These are phyloP conservation scores for Corticium candelabrum DNA, from an alignment of 37 sponge, comb jelly and placozoan species.

Conservation along the genomic window DNA sequence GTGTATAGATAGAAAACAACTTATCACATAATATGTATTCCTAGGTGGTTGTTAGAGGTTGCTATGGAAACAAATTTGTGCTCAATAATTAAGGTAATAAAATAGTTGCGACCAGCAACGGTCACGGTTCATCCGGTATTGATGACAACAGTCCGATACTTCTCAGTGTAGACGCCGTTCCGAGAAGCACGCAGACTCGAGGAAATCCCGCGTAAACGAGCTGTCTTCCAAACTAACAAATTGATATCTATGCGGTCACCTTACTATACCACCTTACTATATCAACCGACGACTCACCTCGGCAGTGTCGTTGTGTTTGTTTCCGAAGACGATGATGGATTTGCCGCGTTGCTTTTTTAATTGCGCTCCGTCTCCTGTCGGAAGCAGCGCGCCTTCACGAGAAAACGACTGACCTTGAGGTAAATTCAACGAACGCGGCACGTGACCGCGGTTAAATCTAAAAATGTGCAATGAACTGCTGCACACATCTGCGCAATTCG, in stretches of 20 bases:
- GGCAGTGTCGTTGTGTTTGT: slow-evolving; percentile 29
- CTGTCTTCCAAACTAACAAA: slow-evolving; percentile 76
- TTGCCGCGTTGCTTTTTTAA: slow-evolving; percentile 21
- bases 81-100: too few relatives aligned
- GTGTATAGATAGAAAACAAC: too few relatives aligned
- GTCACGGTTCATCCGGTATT: slow-evolving; percentile 32
- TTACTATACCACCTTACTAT: too few relatives aligned
- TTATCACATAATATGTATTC: too few relatives aligned
- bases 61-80: too few relatives aligned
- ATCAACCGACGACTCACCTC: too few relatives aligned
- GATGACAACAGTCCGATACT: slow-evolving; percentile 47
- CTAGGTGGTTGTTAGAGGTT: too few relatives aligned
- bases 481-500: too few relatives aligned
- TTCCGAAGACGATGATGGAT: slow-evolving; percentile 49
- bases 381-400: slow-evolving; percentile 33
- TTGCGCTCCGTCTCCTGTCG: not conserved
- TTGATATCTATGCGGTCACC: not conserved
- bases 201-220: slow-evolving; percentile 52
- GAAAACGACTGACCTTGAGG: slow-evolving; percentile 48
- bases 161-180: slow-evolving; percentile 47
- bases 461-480: too few relatives aligned
- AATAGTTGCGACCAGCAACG: too few relatives aligned
- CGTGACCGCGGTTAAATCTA: slow-evolving; percentile 60
- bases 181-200: slow-evolving; percentile 63
- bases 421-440: slow-evolving; percentile 51